Evolutionary conservation across 2,113 vertebrate species (phyloP).

Genomic region (Albula goreensis): DNA sequence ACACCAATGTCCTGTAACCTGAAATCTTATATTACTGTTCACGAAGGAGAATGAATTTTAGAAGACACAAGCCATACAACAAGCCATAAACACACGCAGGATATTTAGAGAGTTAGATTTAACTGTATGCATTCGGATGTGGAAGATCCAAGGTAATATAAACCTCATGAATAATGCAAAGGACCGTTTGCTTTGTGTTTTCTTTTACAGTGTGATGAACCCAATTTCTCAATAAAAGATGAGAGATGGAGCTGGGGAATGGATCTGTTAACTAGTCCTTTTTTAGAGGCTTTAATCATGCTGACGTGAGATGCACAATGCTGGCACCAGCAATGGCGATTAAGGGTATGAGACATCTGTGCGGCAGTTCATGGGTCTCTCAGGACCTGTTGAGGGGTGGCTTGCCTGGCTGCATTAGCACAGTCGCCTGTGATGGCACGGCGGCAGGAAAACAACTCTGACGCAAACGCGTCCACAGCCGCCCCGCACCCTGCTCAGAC

Average conservation of each 20-base stretch:
- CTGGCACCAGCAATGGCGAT: neutral
- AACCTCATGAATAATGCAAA: neutral
- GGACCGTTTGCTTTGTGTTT: neutral
- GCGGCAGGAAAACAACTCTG: neutral
- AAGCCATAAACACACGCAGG: slow-evolving; percentile 5
- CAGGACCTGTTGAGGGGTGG: neutral
- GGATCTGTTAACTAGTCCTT: neutral
- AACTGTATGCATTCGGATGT: neutral
- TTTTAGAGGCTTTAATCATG: neutral
- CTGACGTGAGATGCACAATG: neutral
- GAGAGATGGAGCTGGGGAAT: neutral
- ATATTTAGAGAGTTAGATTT: slow-evolving; percentile 2
- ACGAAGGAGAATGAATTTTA: slow-evolving; percentile 3
- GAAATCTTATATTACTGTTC: slow-evolving; percentile 4
- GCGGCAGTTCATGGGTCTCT: neutral
- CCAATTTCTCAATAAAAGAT: slow-evolving; percentile 6
- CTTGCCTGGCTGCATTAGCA: neutral
- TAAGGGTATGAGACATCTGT: neutral
- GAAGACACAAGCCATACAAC: slow-evolving; percentile 7
- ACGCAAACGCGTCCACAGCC: neutral
- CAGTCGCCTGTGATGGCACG: neutral
- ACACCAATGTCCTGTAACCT: neutral
- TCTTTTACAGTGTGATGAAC: neutral
- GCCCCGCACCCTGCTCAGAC: neutral
- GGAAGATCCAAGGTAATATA: slow-evolving; percentile 5